These are phyloP conservation scores for Tretioscincus oriximinensis DNA, from an alignment of 2,113 vertebrate species.

Conservation along the genomic window DNA sequence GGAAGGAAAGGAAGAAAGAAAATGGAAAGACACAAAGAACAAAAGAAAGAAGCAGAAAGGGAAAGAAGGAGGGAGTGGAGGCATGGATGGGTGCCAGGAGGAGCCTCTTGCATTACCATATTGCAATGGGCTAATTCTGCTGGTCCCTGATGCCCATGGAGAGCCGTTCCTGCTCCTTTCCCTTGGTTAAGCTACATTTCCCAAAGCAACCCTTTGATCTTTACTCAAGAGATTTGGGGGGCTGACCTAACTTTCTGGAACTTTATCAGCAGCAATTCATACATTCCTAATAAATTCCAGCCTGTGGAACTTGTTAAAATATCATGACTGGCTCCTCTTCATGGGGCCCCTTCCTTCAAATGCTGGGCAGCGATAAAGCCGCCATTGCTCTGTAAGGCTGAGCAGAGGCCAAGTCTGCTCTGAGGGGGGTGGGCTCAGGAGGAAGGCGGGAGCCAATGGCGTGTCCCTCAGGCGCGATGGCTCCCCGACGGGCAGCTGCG, in stretches of 20 bases:
- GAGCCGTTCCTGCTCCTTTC: background rate
- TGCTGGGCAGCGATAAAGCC: constrained; percentile 22
- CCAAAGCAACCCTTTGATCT: background rate
- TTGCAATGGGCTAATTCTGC: too few relatives aligned
- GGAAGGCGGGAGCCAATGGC: background rate
- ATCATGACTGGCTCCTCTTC: rapidly evolving
- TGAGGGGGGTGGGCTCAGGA: constrained; percentile 21
- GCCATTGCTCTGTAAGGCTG: background rate
- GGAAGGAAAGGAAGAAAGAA: too few relatives aligned
- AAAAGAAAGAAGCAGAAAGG: too few relatives aligned
- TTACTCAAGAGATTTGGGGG: background rate
- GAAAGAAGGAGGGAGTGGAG: too few relatives aligned
- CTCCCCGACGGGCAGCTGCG: constrained; percentile 51
- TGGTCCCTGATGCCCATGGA: background rate
- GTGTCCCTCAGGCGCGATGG: constrained; percentile 47
- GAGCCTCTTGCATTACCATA: too few relatives aligned
- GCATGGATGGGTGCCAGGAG: too few relatives aligned
- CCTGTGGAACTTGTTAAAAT: background rate
- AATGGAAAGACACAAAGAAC: too few relatives aligned
- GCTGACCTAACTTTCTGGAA: background rate
- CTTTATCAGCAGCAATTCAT: background rate
- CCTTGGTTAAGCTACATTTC: rapidly evolving
- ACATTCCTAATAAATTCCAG: rapidly evolving
- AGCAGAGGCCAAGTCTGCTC: constrained; percentile 27
- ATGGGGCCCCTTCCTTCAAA: constrained; percentile 16